Evolutionary conservation across 2,797 vertebrate species (phyloP), one percentile per base, ranked within the genome.

Genomic region (Artibeus lituratus): DNA sequence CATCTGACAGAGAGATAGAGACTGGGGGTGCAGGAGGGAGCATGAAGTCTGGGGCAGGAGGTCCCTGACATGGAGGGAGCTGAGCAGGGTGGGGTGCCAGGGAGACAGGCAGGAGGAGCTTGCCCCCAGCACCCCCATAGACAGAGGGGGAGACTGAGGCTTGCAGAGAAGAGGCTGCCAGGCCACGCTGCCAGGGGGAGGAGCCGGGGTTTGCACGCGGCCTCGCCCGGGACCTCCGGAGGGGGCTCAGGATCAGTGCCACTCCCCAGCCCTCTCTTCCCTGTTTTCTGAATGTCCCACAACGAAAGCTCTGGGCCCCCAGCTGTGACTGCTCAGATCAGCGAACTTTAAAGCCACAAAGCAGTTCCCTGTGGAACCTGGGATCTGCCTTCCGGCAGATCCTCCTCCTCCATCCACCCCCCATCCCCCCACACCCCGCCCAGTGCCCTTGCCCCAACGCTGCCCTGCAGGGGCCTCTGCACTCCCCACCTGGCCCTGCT

Each of bases 221-320:
- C 44, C 70, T 21, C 1, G 37, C 35, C 35, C 1, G 1, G 18
- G 53, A 12, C 3, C 8, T 18, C 24, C 0, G 5, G 7, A 24
- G 8, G 21, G 18, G 16, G 5, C 62, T 3, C 16, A 10, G 39
- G 5, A 10, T 2, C 16, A 3, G 26, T n/a, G 1, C 3, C 44
- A 2, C 11, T 8, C 47, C 6, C 3, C 10, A 3, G 3, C 21
- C 83, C 32, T n/a, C 74, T 29, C 18, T 16, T 39, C 87, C 84
- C 18, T 9, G 1, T 32, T 90, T 62, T 26, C 35, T 26, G 19
- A 39, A 42, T 51, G 42, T 78, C 59, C 42, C 47, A 19, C 32
- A 11, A 2, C 0, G 14, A 35, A 39, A 29, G 32, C 44, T 47
- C 21, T 18, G 0, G 57, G 49, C 57, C 35, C 26, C 26, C 12